A percentile compares a stretch with the other conserved stretches of the same genome.
phyloP scores from a whole-genome alignment of 2,888 invertebrate species.

The Pyrrhosoma nymphula region DNA sequence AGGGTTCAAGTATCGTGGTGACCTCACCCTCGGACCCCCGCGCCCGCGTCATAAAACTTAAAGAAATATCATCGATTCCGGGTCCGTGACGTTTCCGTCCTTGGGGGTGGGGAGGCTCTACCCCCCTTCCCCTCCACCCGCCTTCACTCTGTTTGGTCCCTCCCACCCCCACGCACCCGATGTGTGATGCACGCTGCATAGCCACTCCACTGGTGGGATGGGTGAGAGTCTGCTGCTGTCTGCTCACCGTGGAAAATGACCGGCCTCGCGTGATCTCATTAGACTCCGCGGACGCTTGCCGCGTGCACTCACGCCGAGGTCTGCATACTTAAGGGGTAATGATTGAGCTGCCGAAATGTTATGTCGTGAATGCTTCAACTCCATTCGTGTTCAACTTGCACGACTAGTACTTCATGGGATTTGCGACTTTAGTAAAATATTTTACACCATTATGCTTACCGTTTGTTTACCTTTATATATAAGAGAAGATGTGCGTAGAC shows the following conservation, averaged over 20 bases:
- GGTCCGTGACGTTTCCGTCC: constrained; percentile 42
- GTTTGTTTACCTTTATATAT: too few species aligned
- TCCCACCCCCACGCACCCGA: not conserved
- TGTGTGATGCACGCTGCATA: too few species aligned
- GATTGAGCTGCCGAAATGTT: not conserved
- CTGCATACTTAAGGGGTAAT: not conserved
- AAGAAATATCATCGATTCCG: constrained; percentile 54
- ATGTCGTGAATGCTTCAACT: too few species aligned
- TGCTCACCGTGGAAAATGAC: not conserved
- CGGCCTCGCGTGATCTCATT: not conserved
- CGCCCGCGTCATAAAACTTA: constrained; percentile 48
- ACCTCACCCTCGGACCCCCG: constrained; percentile 28
- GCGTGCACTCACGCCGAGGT: not conserved
- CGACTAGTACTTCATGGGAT: too few species aligned
- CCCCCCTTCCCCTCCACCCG: not conserved
- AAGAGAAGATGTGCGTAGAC: too few species aligned
- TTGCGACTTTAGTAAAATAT: too few species aligned
- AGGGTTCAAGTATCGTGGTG: constrained; percentile 34
- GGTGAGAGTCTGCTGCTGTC: too few species aligned
- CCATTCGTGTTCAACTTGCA: too few species aligned
- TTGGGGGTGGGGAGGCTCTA: not conserved
- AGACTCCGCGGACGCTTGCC: not conserved
- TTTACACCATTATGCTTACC: too few species aligned
- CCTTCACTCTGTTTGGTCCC: not conserved
- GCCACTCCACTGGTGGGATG: too few species aligned